Conservation (phyloP, 2,888 invertebrate species). For the Lithophane semibrunnea region DNA sequence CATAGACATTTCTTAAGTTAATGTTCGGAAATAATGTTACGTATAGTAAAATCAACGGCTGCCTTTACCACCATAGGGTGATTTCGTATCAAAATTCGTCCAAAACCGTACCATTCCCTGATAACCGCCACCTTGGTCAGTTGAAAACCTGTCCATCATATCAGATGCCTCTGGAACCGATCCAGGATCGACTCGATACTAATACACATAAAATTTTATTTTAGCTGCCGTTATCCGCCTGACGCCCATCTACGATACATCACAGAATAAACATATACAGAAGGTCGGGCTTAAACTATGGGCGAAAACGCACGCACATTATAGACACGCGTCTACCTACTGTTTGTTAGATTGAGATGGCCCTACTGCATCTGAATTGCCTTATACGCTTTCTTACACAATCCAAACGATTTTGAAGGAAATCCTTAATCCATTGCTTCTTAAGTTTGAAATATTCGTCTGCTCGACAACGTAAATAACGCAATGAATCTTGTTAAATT, state of each 20-base stretch:
- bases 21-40: neutral
- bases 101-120: slow-evolving; percentile 14
- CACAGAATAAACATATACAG: slow-evolving; percentile 4
- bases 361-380: too few relatives aligned
- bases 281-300: neutral
- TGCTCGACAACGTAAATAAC: too few relatives aligned
- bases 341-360: too few relatives aligned
- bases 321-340: too few relatives aligned
- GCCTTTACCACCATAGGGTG: neutral
- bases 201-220: slow-evolving; percentile 57
- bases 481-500: too few relatives aligned
- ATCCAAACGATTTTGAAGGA: too few relatives aligned
- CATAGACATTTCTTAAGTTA: neutral
- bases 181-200: slow-evolving; percentile 49
- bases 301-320: too few relatives aligned
- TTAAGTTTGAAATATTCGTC: too few relatives aligned
- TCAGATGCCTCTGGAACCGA: slow-evolving; percentile 53
- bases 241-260: slow-evolving; percentile 15
- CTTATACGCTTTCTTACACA: too few relatives aligned
- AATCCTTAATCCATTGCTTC: too few relatives aligned
- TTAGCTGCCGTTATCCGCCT: slow-evolving; percentile 51
- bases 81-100: neutral
- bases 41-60: neutral
- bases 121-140: slow-evolving; percentile 21
- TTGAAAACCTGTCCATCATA: slow-evolving; percentile 49